Percentiles rank a stretch among this genome's conserved stretches.
These are phyloP conservation scores for Miltochrista miniata DNA, from an alignment of 2,888 invertebrate genomes.

Conservation along the genomic window DNA sequence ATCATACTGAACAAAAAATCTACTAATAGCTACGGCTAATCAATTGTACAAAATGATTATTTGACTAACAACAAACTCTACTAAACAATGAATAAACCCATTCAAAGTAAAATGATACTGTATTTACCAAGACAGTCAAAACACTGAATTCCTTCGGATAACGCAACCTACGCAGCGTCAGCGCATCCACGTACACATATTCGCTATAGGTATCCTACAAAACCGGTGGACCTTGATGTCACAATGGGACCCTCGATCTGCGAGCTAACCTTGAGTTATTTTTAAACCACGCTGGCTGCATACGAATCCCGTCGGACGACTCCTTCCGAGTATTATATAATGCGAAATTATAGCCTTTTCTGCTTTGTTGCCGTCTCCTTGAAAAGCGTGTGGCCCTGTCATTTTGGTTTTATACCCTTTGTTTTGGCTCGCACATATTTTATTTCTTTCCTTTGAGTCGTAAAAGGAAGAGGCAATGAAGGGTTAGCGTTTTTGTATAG, in stretches of 20 bases:
- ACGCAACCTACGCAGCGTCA: slow-evolving; percentile 41
- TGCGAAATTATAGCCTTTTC: slow-evolving; percentile 75
- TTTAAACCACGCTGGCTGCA: slow-evolving; percentile 75
- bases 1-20: too few relatives aligned
- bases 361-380: slow-evolving; percentile 62
- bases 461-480: slow-evolving; percentile 82
- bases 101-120: background rate
- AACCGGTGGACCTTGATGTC: slow-evolving; percentile 80
- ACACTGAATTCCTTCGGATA: slow-evolving; percentile 8
- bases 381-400: slow-evolving; percentile 80
- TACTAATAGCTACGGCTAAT: background rate
- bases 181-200: slow-evolving; percentile 49
- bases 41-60: background rate
- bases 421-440: slow-evolving; percentile 79
- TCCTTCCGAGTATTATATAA: slow-evolving; percentile 82
- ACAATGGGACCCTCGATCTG: slow-evolving; percentile 77
- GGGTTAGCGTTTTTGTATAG: slow-evolving; percentile 78
- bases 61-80: background rate
- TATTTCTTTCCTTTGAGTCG: slow-evolving; percentile 79
- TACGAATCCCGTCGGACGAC: slow-evolving; percentile 72
- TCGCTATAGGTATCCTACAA: slow-evolving; percentile 65
- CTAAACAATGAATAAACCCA: background rate
- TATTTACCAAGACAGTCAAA: background rate
- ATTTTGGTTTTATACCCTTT: slow-evolving; percentile 78
- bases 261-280: slow-evolving; percentile 80